Evolutionary conservation across 2,888 invertebrate species (phyloP).

Genomic region (Zeuzera pyrina): DNA sequence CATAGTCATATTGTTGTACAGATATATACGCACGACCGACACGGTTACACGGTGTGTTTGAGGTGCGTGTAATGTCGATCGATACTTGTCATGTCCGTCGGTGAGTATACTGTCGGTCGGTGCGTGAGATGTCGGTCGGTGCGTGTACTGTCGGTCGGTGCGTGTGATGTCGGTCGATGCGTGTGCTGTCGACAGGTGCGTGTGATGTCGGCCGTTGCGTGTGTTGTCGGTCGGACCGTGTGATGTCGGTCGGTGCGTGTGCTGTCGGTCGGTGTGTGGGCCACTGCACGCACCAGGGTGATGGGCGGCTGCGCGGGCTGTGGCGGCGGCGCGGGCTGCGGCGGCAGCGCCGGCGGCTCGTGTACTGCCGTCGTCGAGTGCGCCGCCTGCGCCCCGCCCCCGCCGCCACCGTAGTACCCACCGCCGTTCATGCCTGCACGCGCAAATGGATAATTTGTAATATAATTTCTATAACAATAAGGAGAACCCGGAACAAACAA

Average conservation of each 20-base stretch:
- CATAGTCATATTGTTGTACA: no score
- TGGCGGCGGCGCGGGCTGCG: conserved; percentile 40
- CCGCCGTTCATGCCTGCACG: conserved; percentile 82
- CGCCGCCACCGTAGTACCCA: conserved; percentile 77
- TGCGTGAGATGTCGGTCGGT: not conserved
- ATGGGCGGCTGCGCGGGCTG: conserved; percentile 52
- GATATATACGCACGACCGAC: no score
- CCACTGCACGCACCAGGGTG: conserved; percentile 29
- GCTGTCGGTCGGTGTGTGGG: conserved; percentile 4
- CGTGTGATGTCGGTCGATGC: conserved; percentile 1
- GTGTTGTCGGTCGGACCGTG: conserved; percentile 9
- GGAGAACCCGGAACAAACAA: no score
- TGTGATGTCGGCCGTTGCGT: conserved; percentile 12
- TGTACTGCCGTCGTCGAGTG: conserved; percentile 84
- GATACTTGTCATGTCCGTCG: no score
- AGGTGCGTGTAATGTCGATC: not conserved
- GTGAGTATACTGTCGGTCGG: no score
- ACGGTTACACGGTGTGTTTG: no score
- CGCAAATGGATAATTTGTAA: no score
- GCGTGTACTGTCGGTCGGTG: not conserved
- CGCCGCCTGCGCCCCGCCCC: conserved; percentile 86
- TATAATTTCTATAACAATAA: no score
- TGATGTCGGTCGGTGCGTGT: conserved; percentile 5
- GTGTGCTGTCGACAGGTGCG: not conserved
- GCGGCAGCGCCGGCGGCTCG: conserved; percentile 48